These are phyloP conservation scores for Dolichomitus sp. DNA, from an alignment of 2,888 invertebrate species.

Conservation along the genomic window DNA sequence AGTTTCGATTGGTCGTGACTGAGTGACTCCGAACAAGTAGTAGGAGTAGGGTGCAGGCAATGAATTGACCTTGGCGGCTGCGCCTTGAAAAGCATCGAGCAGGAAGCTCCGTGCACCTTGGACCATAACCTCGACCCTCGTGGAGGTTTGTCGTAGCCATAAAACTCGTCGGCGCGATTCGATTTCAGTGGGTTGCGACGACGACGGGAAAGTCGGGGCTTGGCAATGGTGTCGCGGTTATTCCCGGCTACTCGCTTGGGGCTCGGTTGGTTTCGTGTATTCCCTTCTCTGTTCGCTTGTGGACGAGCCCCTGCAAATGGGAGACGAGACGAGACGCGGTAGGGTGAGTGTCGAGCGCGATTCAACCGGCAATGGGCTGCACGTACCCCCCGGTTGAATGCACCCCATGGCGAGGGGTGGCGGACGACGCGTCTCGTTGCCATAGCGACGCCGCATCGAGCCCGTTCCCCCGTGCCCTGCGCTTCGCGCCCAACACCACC, in stretches of 20 bases:
- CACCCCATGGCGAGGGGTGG: conserved; percentile 87
- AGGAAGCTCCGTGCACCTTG: conserved; percentile 62
- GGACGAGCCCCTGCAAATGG: neutral
- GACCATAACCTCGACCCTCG: conserved; percentile 69
- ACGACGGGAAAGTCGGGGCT: conserved; percentile 10
- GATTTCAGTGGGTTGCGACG: conserved; percentile 53
- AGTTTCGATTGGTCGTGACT: neutral
- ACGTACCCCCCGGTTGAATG: conserved; percentile 81
- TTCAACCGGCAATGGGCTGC: conserved; percentile 80
- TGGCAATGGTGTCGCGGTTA: conserved; percentile 34
- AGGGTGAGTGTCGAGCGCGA: conserved; percentile 62
- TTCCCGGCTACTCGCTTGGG: neutral
- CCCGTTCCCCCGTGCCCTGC: conserved; percentile 81
- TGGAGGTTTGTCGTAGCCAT: conserved; percentile 23
- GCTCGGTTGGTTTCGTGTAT: too few species aligned
- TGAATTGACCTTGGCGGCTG: conserved; percentile 64
- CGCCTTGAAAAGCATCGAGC: conserved; percentile 64
- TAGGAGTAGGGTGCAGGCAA: neutral
- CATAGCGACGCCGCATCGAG: conserved; percentile 88
- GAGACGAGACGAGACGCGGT: conserved; percentile 12
- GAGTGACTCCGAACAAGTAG: neutral
- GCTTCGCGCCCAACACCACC: conserved; percentile 74
- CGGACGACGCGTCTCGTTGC: conserved; percentile 87
- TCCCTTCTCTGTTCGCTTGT: conserved; percentile 1
- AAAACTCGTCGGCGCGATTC: conserved; percentile 50